Conservation (phyloP, 2,888 invertebrate genomes). For the Sarcophaga subvicina region DNA sequence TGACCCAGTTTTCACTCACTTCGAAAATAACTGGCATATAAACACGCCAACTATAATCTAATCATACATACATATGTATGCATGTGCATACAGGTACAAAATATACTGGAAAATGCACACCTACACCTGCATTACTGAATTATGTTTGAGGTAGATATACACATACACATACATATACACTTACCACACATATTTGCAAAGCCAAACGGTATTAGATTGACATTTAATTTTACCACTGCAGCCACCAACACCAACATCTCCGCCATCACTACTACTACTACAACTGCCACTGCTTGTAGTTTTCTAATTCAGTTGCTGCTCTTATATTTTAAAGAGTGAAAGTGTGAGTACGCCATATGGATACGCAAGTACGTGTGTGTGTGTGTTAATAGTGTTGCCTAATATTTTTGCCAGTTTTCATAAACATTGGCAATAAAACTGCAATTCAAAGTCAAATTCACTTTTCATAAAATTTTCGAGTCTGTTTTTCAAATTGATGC, state of each 20-base stretch:
- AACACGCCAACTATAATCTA: slow-evolving; percentile 23
- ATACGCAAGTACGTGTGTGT: background rate
- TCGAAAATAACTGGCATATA: slow-evolving; percentile 32
- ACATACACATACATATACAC: background rate
- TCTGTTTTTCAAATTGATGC: slow-evolving; percentile 38
- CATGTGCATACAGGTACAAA: no score
- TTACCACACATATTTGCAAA: slow-evolving; percentile 18
- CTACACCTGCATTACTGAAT: no score
- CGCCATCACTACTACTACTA: background rate
- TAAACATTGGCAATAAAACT: slow-evolving; percentile 45
- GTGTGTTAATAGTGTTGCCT: slow-evolving; percentile 4
- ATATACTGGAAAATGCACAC: no score
- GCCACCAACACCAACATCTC: background rate
- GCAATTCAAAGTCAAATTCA: slow-evolving; percentile 62
- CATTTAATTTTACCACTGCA: slow-evolving; percentile 55
- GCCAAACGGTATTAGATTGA: slow-evolving; percentile 51
- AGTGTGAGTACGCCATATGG: no score
- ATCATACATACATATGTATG: background rate
- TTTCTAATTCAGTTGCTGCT: no score
- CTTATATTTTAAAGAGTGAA: no score
- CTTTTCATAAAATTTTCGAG: slow-evolving; percentile 56
- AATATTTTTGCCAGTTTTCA: slow-evolving; percentile 19
- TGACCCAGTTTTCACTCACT: slow-evolving; percentile 58
- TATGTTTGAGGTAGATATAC: no score
- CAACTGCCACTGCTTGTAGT: no score